Evolutionary conservation across 2,113 vertebrate species (phyloP), one percentile per base, ranked within the genome.

Genomic region (Pipa parva): DNA sequence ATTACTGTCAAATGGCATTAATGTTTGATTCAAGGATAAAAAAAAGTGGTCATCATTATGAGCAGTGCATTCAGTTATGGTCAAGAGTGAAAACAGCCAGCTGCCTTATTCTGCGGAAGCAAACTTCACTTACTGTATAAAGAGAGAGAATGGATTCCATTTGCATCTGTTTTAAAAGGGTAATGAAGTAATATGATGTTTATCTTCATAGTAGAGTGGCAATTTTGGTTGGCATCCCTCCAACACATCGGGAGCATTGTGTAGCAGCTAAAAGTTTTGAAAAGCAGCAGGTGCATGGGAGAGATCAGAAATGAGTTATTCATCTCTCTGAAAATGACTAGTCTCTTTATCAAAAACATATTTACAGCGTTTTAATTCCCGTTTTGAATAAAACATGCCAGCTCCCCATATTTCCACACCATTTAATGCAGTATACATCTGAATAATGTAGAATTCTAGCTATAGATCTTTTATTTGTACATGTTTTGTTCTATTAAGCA

Each of bases 151-250:
- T 93, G 87, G 87, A 85, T 89, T 90, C 90, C 89, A 97, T 94
- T 93, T 95, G 90, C 93, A 95, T 93, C 89, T 92, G 90, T 90
- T 95, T 94, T 93, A 92, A 96, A 95, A 94, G 91, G 92, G 87
- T 94, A 95, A 98, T 97, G 92, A 94, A 94, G 92, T 97, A 95
- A 94, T 93, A 92, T 91, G 91, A 96, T 95, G 91, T 97, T 97
- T 95, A 94, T 97, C 91, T 95, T 93, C 85, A 86, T 90, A 89
- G 90, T 93, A 92, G 91, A 94, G 90, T 93, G 93, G 92, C 91
- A 91, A 94, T 94, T 92, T 94, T 87, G 88, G 11, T 64, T 92
- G 92, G 92, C 90, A 68, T 76, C 68, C 68, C 79, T 88, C 92
- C 92, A 92, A 79, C 76, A 84, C 82, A 75, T 91, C 87, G 78